Base-by-base conservation (phyloP, 2,113 vertebrate species). In the Lophotis ruficrista region DNA sequence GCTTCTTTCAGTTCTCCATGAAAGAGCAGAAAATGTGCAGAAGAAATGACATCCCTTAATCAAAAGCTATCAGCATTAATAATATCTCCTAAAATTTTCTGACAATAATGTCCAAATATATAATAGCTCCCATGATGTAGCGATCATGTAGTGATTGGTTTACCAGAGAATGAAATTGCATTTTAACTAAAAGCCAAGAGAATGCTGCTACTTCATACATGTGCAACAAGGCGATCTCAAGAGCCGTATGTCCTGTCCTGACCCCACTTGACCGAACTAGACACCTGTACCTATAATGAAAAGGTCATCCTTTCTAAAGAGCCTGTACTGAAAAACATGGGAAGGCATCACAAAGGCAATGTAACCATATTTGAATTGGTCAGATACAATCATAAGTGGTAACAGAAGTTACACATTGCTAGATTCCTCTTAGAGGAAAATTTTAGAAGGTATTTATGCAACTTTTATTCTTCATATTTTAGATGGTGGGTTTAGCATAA, bases 261-360 rank as follows among this genome's bases (percentile, higher is more conserved):
- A 24, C n/a, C 7, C 11, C 77, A 4, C 5, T 4, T 25, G 28
- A 70, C 12, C 28, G 21, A 58, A 48, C n/a, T 43, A 57, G 31
- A 43, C 8, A 48, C 4, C 8, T 45, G 21, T 47, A 41, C 7
- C 14, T 28, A 25, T 16, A 73, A 76, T 5, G 25, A 61, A 85
- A 93, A 66, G 8, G 6, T 37, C 9, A 50, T 61, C 6, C 25
- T 47, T 83, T 80, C 35, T 66, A 22, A 84, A 72, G 33, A n/a
- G 6, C 2, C 27, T n/a, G 8, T 28, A 35, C 20, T 3, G 58
- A 66, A 58, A 37, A 13, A 31, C 14, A n/a, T 0, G 31, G 35
- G 54, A 54, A 64, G 10, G 14, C 8, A 61, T 31, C 37, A 50
- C 6, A 70, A 61, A 82, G 18, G 31, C 47, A 70, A 57, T 0